phyloP scores from a whole-genome alignment of 1,140 invertebrate genomes.

The Stegodyphus dumicola region DNA sequence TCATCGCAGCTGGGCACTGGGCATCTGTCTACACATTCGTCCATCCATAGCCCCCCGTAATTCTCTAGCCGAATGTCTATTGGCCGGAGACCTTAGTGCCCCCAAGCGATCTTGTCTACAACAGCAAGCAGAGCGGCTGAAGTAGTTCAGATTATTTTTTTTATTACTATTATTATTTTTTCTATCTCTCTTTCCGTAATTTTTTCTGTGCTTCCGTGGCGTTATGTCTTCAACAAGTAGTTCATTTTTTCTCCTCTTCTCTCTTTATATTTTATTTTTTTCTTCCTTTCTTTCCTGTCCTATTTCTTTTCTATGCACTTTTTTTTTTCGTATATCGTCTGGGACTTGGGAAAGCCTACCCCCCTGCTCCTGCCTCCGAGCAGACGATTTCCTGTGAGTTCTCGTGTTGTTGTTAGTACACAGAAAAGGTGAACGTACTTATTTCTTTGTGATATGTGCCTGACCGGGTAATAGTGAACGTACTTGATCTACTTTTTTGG shows the following conservation, averaged over 20 bases:
- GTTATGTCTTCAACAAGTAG: neutral
- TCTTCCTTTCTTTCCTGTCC: slow-evolving; percentile 12
- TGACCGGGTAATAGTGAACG: too few species aligned
- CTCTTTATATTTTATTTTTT: slow-evolving; percentile 3
- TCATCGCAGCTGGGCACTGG: slow-evolving; percentile 29
- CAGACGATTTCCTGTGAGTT: too few species aligned
- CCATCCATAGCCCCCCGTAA: slow-evolving; percentile 6
- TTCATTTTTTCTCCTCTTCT: slow-evolving; percentile 2
- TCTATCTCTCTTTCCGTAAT: too few species aligned
- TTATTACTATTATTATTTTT: neutral
- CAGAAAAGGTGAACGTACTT: too few species aligned
- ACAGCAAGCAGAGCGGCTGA: neutral
- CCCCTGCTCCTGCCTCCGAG: too few species aligned
- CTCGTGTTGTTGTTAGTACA: too few species aligned
- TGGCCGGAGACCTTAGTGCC: slow-evolving; percentile 23
- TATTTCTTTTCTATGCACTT: neutral
- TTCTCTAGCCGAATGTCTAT: slow-evolving; percentile 37
- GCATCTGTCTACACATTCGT: slow-evolving; percentile 28
- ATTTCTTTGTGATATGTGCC: too few species aligned
- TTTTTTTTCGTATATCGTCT: neutral
- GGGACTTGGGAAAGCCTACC: neutral
- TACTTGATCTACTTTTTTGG: too few species aligned
- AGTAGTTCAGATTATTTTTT: slow-evolving; percentile 1
- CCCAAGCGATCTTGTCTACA: slow-evolving; percentile 2
- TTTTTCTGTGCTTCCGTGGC: too few species aligned